Evolutionary conservation across 2,797 vertebrate genomes (phyloP), one percentile per base, ranked within the genome.

Genomic region (Cynodonichthys magdalenae): DNA sequence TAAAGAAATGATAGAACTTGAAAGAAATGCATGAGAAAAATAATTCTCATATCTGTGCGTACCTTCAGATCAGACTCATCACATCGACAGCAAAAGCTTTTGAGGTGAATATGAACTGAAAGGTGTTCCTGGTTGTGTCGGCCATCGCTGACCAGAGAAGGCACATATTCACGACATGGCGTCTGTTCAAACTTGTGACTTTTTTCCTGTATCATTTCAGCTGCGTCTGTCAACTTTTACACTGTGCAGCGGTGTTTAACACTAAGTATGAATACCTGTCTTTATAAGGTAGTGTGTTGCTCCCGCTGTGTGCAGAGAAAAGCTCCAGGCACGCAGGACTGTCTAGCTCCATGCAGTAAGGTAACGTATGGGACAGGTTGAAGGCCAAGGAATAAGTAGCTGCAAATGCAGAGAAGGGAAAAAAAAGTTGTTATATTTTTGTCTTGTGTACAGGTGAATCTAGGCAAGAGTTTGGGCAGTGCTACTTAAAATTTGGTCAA

Each of bases 281-380:
- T 93, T 93, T 93, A 92, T 92, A 92, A 92, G 91, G 91, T 69
- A 92, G 90, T 77, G 85, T 47, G 77, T 54, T 59, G 68, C 74
- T 71, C 63, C 74, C 27, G 71, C 72, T 74, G 73, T 77, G 45
- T 83, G 77, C 81, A 57, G 69, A 75, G 79, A 74, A n/a, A 71
- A 75, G 76, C 49, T 81, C 58, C 68, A 79, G 79, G 71, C 75
- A 62, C 31, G 75, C 75, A 55, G 66, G 59, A 62, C 65, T 56
- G 80, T 86, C 81, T 70, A 31, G 56, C 65, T 45, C 53, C 20
- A 19, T 45, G 50, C 74, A 74, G 77, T 64, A 82, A 79, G 78
- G 80, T 87, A 89, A 90, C 18, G 74, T 85, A 86, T 79, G 75
- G 82, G 82, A 85, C 59, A 59, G 66, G 65, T 53, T 8, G 59